These are phyloP conservation scores for Nannobrachium achirus DNA, from an alignment of 2,113 vertebrate species.

Conservation along the genomic window DNA sequence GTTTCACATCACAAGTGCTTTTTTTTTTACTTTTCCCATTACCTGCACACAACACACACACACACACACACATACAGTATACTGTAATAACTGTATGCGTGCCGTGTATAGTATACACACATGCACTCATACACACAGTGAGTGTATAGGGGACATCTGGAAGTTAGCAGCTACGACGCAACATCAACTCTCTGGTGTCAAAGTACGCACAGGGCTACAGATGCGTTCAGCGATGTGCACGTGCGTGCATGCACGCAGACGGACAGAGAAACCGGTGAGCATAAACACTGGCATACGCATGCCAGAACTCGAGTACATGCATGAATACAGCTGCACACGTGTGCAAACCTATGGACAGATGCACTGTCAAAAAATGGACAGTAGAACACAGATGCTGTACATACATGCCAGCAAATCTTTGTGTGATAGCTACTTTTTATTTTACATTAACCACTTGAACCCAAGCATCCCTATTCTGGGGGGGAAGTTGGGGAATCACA, in stretches of 20 bases:
- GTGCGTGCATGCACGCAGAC: neutral
- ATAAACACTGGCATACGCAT: no score
- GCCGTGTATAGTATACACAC: constrained; percentile 40
- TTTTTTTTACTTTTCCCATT: constrained; percentile 3
- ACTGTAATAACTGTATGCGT: no score
- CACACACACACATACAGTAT: constrained; percentile 39
- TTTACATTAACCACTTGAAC: no score
- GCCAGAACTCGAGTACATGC: no score
- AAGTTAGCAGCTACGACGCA: constrained; percentile 36
- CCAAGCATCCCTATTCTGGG: no score
- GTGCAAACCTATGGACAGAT: no score
- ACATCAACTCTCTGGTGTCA: constrained; percentile 42
- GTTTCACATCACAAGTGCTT: constrained; percentile 4
- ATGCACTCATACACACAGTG: constrained; percentile 18
- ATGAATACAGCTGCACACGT: no score
- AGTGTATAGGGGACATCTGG: constrained; percentile 57
- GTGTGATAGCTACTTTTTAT: no score
- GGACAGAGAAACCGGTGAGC: neutral
- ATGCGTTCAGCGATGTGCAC: constrained; percentile 13
- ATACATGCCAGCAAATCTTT: no score
- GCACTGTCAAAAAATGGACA: no score
- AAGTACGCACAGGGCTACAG: constrained; percentile 21
- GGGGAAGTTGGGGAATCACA: no score
- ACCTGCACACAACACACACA: constrained; percentile 21
- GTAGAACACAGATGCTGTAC: no score